Conservation (phyloP, 2,888 invertebrate genomes). For the Apantesis nais region DNA sequence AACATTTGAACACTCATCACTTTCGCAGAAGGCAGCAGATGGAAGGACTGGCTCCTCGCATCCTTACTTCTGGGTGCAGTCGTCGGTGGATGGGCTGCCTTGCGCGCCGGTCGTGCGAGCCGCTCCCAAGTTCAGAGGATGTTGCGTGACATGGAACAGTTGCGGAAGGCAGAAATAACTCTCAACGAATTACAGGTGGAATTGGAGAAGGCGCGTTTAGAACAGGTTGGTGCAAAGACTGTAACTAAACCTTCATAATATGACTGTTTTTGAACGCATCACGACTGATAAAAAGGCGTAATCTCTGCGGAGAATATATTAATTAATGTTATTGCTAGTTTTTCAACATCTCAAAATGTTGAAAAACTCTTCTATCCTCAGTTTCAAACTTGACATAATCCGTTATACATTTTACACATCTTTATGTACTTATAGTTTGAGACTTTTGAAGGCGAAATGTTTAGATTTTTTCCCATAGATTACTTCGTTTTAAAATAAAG, state of each 20-base stretch:
- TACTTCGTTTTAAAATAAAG: neutral
- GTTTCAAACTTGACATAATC: too few relatives aligned
- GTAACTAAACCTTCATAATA: too few relatives aligned
- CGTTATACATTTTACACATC: too few relatives aligned
- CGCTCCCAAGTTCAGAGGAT: constrained; percentile 94
- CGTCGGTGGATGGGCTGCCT: constrained; percentile 96
- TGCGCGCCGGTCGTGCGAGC: constrained; percentile 95
- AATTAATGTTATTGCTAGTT: too few relatives aligned
- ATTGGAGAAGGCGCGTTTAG: constrained; percentile 92
- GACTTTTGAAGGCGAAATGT: neutral
- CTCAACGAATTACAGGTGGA: constrained; percentile 94
- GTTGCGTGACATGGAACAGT: constrained; percentile 97
- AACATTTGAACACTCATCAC: constrained; percentile 22
- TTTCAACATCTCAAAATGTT: too few relatives aligned
- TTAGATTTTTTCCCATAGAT: neutral
- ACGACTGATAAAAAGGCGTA: too few relatives aligned
- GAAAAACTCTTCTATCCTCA: too few relatives aligned
- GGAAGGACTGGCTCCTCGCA: constrained; percentile 96
- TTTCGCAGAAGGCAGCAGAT: constrained; percentile 89
- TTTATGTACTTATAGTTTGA: neutral
- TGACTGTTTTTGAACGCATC: too few relatives aligned
- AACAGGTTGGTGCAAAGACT: constrained; percentile 77
- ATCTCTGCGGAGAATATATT: too few relatives aligned
- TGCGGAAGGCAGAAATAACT: constrained; percentile 95
- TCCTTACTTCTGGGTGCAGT: constrained; percentile 93